Base-by-base conservation (phyloP, 2,797 vertebrate genomes). In the Sparus aurata region DNA sequence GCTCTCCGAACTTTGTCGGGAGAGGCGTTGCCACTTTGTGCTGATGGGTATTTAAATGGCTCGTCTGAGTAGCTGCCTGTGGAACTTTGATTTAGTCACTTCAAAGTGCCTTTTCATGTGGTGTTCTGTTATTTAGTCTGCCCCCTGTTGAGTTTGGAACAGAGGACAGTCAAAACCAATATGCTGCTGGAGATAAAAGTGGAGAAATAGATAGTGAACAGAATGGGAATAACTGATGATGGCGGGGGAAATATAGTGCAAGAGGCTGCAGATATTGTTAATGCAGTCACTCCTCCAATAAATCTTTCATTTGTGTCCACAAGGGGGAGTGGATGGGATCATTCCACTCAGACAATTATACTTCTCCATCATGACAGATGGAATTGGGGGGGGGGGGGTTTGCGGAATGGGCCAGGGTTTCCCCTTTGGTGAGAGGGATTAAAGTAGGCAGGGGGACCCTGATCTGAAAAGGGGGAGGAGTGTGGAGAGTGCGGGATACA, bases 301-400 rank as follows among this genome's bases (percentile, higher is more conserved):
- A 12, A 18, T 41, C n/a, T 79, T 71, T 77, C 20, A 52, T 79
- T 83, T 79, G 41, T 77, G 73, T 76, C 87, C 87, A 82, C 84
- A 63, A 82, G 89, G 62, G 83, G 82, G 84, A 72, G 74, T 7
- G 27, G 73, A 68, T 45, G 64, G 62, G 74, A 4, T 47, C 6
- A 2, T 46, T 60, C 1, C 18, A 62, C 61, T 41, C 27, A 53
- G 47, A 54, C 54, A 74, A 67, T 85, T 91, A 64, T 60, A 64
- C 73, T 69, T 70, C 34, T 49, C 38, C 60, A 73, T 54, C 55
- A 38, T 83, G 78, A 87, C 89, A 88, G 91, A 90, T 88, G 89
- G 89, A 61, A 22, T 50, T 49, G 63, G 18, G 50, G 46, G n/a
- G 72, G 2, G 2, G 30, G 6, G 30, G 0, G 27, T 2, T 9